phyloP scores from a whole-genome alignment of 2,888 invertebrate genomes.

The Rotaria macrura region DNA sequence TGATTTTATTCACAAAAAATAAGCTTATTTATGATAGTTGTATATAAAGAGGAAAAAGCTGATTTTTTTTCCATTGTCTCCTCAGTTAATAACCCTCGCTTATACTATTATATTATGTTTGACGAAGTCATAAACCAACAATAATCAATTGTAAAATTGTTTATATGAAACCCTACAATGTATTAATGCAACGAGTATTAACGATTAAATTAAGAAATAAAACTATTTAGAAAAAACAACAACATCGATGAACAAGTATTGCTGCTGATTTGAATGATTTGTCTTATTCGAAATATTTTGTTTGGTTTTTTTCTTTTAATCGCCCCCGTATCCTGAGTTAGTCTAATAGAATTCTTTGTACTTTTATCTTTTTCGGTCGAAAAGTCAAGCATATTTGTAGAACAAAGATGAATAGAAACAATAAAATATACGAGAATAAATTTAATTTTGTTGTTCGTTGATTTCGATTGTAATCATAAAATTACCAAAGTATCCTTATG shows the following conservation, averaged over 20 bases:
- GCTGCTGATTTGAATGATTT: neutral
- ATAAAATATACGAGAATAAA: neutral
- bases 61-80: neutral
- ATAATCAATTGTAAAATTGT: neutral
- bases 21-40: neutral
- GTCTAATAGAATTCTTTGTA: no score
- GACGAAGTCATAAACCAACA: neutral
- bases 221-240: no score
- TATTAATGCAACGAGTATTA: neutral
- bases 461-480: neutral
- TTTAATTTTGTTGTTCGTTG: neutral
- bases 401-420: neutral
- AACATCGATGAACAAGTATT: neutral
- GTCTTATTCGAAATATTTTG: neutral
- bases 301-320: no score
- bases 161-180: neutral
- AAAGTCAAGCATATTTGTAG: no score
- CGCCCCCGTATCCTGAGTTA: no score
- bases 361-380: no score
- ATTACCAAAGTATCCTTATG: neutral
- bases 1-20: neutral
- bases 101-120: neutral
- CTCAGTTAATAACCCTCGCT: neutral
- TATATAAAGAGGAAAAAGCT: neutral
- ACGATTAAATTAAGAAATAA: no score